Conservation (phyloP, 2,113 vertebrate genomes). For the Pteruthius melanotis region DNA sequence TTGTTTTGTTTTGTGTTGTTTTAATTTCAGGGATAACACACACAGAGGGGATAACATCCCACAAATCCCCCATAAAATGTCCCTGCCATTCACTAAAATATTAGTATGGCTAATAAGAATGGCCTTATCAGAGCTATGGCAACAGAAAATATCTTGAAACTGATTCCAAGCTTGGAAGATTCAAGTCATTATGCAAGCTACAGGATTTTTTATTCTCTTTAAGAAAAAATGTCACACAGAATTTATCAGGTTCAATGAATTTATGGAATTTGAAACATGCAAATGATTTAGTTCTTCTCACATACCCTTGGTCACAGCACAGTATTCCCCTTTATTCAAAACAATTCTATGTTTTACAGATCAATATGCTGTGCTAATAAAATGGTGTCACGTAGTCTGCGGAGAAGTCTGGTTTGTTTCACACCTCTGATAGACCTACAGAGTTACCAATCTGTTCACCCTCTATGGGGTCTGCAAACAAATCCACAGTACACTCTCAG, state of each 20-base stretch:
- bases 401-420: not conserved
- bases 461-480: not conserved
- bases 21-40: not conserved
- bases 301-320: not conserved
- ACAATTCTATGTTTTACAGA: not conserved
- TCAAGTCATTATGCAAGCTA: not conserved
- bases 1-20: rapidly evolving
- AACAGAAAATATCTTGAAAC: not conserved
- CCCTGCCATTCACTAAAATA: not conserved
- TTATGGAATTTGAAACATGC: not conserved
- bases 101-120: not conserved
- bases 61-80: not conserved
- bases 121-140: not conserved
- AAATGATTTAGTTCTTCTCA: not conserved
- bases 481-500: not conserved
- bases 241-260: not conserved
- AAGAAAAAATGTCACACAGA: not conserved
- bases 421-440: not conserved
- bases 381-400: not conserved
- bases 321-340: not conserved
- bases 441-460: not conserved
- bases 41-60: not conserved
- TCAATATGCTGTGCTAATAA: not conserved
- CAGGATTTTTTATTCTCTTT: not conserved
- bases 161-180: not conserved